phyloP scores from a whole-genome alignment of 2,888 invertebrate species.

The Caradrina kadenii region DNA sequence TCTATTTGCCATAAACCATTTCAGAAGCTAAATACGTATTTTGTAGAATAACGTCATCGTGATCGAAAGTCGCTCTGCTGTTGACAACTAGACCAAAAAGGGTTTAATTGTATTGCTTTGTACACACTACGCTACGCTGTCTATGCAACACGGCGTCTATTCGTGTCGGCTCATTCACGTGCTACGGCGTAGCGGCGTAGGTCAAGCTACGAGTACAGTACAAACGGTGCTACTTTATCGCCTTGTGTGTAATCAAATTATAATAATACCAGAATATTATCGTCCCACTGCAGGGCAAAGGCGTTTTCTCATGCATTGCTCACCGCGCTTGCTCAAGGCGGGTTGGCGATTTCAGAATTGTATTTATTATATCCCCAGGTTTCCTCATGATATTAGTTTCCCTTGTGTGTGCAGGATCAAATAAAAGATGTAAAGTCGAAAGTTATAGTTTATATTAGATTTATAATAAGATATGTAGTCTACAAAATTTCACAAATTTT shows the following conservation, averaged over 20 bases:
- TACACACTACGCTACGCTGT: background rate
- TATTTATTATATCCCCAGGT: no score
- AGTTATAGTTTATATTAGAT: conserved; percentile 91
- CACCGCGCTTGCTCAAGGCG: no score
- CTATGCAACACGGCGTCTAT: background rate
- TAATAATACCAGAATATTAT: no score
- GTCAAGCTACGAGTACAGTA: conserved; percentile 26
- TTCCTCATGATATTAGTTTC: no score
- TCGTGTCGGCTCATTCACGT: background rate
- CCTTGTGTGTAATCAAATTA: background rate
- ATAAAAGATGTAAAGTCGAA: conserved; percentile 85
- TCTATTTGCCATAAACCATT: no score
- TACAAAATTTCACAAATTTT: conserved; percentile 91
- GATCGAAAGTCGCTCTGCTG: background rate
- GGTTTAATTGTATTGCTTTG: background rate
- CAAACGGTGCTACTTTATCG: background rate
- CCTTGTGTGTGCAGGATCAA: conserved; percentile 55
- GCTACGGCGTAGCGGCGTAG: conserved; percentile 49
- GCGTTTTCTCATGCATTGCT: no score
- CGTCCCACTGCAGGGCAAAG: no score
- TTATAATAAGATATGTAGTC: conserved; percentile 91
- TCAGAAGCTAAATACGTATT: background rate
- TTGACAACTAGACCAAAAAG: background rate
- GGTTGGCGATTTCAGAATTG: no score
- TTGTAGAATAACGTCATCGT: background rate